Evolutionary conservation across 2,113 vertebrate genomes (phyloP), one percentile per base, ranked within the genome.

Genomic region (Riparia riparia): DNA sequence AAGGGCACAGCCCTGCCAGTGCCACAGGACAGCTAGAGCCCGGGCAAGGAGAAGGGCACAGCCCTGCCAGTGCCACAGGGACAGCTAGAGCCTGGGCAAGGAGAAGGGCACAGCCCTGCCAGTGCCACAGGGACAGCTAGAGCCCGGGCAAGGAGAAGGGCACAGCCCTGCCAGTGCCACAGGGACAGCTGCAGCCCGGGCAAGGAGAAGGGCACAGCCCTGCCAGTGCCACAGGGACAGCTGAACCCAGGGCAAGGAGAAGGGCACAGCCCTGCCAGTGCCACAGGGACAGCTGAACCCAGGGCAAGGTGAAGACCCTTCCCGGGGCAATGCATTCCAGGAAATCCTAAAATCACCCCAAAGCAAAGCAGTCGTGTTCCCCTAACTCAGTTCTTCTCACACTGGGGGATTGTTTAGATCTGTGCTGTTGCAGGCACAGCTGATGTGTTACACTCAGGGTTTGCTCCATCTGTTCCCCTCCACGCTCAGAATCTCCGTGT

Each of bases 391-490:
- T 17, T 22, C 5, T 57, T 51, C 60, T 65, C 28, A 8, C 19
- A 4, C 21, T 7, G 56, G 70, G 57, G 66, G 49, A 11, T 14
- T 50, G 47, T 58, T 78, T 28, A 26, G 78, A 18, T 22, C 49
- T 71, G 57, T 71, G 26, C 32, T 76, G 73, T 85, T 74, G 47
- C 72, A 84, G 93, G 73, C 82, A 31, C 90, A 95, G 92, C 82
- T 64, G 44, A 63, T 54, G 34, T 63, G 63, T 47, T 78, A 39
- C 8, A 60, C 20, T 31, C 87, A 41, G 53, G 29, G 18, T 44
- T 18, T 68, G 64, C 68, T 85, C 84, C 90, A 91, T 86, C 87
- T 94, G 95, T 54, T 94, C 81, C 2, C 9, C 42, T 20, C 22
- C 24, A 20, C 2, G 10, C 61, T 61, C 58, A 57, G 26, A 37